Evolutionary conservation across 2,888 invertebrate genomes (phyloP).

Genomic region (Cosmia pyralina): DNA sequence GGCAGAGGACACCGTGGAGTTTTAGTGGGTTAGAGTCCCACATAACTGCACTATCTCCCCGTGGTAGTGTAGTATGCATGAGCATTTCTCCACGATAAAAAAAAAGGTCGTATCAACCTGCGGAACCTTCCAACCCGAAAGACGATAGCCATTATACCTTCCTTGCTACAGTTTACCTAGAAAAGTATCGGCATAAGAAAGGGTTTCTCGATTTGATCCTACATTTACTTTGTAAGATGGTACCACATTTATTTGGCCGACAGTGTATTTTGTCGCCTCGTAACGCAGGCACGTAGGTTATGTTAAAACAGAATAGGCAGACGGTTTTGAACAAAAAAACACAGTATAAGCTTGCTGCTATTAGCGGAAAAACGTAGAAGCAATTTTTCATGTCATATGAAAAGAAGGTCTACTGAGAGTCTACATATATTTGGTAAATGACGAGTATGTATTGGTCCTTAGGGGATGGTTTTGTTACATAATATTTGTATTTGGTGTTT

Average conservation of each 20-base stretch:
- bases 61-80: no score
- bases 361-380: conserved; percentile 22
- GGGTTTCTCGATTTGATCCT: conserved; percentile 46
- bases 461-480: conserved; percentile 4
- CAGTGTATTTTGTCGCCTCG: conserved; percentile 35
- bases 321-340: conserved; percentile 13
- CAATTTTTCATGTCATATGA: conserved; percentile 28
- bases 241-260: conserved; percentile 41
- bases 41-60: no score
- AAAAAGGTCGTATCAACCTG: conserved; percentile 28
- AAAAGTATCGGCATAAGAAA: conserved; percentile 44
- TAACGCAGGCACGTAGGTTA: conserved; percentile 10
- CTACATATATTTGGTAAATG: conserved; percentile 11
- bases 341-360: not conserved
- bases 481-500: conserved; percentile 23
- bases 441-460: conserved; percentile 9
- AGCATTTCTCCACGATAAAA: no score
- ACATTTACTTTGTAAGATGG: conserved; percentile 49
- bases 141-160: conserved; percentile 42
- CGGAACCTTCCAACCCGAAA: conserved; percentile 30
- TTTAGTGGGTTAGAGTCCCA: no score
- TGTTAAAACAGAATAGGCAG: not conserved
- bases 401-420: conserved; percentile 4
- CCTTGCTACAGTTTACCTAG: conserved; percentile 48
- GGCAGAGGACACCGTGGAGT: no score